Base-by-base conservation (phyloP, 2,888 invertebrate genomes). In the Melanotus villosus region DNA sequence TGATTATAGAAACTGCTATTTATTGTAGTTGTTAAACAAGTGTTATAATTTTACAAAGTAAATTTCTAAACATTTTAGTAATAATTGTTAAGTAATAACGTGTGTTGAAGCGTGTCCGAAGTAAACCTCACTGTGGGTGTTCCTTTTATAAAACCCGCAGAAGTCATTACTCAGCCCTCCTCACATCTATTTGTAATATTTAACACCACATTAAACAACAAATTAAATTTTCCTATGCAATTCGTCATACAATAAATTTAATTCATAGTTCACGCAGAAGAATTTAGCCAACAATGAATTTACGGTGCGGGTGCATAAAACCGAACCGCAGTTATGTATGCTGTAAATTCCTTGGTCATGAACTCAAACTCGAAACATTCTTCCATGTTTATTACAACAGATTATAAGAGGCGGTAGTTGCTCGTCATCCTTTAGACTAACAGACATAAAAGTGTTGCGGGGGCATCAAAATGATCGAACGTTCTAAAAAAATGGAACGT, bases 291-390 rank as follows among this genome's bases (percentile, higher is more conserved):
- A 73, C 73, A 72, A 74, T 73, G 77, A 75, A 76, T 77, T 74
- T 74, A 47, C 10, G 23, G 47, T 47, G 47, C 47, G 32, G 52
- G 72, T 72, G 73, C 75, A 73, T 74, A 74, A 76, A n/a, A 76
- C 66, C 68, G 69, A 45, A 50, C 75, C 74, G 68, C 68, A 74
- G 77, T 75, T 74, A 77, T 77, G 70, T 72, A 47, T 62, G 64
- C 72, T 67, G 74, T 74, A 75, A 75, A 77, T 76, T 76, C 74
- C 75, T 32, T 43, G 64, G 54, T 32, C 64, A 32, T 57, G 64
- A 57, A 57, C 64, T 56, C 26, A 59, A n/a, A n/a, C 18, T 52
- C 32, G 32, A n/a, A n/a, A n/a, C 65, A 50, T 50, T 58, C 65
- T 57, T 45, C 41, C 3, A 32, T 58, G 23, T 12, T 23, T 43